phyloP scores from a whole-genome alignment of 2,797 vertebrate genomes.

The Miichthys miiuy region DNA sequence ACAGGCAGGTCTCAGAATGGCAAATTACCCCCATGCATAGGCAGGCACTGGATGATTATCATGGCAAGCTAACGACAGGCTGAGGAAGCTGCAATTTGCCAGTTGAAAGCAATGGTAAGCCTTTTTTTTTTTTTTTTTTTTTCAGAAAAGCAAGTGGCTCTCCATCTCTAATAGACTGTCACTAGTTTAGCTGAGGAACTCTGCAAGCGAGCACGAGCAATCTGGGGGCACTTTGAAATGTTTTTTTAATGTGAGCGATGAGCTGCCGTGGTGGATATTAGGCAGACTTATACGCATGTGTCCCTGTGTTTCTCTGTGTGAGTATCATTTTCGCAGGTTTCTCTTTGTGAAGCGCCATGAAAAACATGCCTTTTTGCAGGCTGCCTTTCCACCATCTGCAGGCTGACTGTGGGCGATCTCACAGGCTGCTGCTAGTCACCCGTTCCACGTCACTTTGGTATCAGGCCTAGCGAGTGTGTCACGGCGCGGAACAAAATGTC shows the following conservation, averaged over 20 bases:
- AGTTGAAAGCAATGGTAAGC: conserved; percentile 78
- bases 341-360: conserved; percentile 39
- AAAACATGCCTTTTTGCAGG: conserved; percentile 68
- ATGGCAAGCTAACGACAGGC: conserved; percentile 77
- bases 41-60: conserved; percentile 79
- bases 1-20: conserved; percentile 79
- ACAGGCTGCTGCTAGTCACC: conserved; percentile 70
- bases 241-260: conserved; percentile 60
- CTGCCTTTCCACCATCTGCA: conserved; percentile 69
- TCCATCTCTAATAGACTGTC: conserved; percentile 74
- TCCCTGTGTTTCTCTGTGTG: conserved; percentile 29
- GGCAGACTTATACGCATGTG: conserved; percentile 37
- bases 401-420: conserved; percentile 68
- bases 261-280: conserved; percentile 42
- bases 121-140: conserved; percentile 19
- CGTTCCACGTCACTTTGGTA: conserved; percentile 64
- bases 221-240: conserved; percentile 67
- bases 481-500: conserved; percentile 69
- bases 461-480: conserved; percentile 60
- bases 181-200: conserved; percentile 66
- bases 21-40: conserved; percentile 81
- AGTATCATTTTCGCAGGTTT: conserved; percentile 70
- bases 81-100: conserved; percentile 83
- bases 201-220: conserved; percentile 50
- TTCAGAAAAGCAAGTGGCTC: conserved; percentile 68